Percentiles rank a stretch among this genome's conserved stretches.
Evolutionary conservation across 2,888 invertebrate species (phyloP).

Genomic region (Serripes groenlandicus): DNA sequence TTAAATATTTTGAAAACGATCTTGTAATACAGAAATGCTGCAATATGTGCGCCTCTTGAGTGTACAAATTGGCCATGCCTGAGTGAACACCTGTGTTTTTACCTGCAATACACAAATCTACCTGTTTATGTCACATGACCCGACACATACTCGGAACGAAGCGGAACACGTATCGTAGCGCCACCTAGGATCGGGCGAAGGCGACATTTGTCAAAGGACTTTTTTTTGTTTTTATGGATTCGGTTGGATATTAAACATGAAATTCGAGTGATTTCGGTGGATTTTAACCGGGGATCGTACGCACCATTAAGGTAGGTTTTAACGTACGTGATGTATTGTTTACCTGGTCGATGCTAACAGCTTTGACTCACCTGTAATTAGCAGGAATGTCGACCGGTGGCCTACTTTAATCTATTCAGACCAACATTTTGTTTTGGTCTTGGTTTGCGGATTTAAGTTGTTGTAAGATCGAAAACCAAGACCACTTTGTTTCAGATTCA

Average conservation of each 20-base stretch:
- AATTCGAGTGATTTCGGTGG: background rate
- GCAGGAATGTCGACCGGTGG: slow-evolving; percentile 7
- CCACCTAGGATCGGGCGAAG: slow-evolving; percentile 10
- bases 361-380: slow-evolving; percentile 17
- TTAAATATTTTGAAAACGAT: too few relatives aligned
- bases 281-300: background rate
- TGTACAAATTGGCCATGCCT: slow-evolving; percentile 1
- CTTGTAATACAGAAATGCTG: too few relatives aligned
- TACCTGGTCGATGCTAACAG: background rate
- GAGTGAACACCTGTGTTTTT: slow-evolving; percentile 6
- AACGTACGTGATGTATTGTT: too few relatives aligned
- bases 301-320: background rate
- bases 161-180: slow-evolving; percentile 1
- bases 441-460: too few relatives aligned
- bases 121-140: slow-evolving; percentile 25
- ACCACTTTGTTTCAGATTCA: too few relatives aligned
- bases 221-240: background rate
- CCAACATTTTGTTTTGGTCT: background rate
- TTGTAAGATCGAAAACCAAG: too few relatives aligned
- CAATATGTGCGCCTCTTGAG: too few relatives aligned
- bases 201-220: slow-evolving; percentile 28
- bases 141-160: slow-evolving; percentile 4
- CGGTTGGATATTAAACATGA: background rate
- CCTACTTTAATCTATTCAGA: background rate
- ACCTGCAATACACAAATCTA: slow-evolving; percentile 21